phyloP scores from a whole-genome alignment of 1,140 invertebrate genomes.

The Meloidogyne exigua region DNA sequence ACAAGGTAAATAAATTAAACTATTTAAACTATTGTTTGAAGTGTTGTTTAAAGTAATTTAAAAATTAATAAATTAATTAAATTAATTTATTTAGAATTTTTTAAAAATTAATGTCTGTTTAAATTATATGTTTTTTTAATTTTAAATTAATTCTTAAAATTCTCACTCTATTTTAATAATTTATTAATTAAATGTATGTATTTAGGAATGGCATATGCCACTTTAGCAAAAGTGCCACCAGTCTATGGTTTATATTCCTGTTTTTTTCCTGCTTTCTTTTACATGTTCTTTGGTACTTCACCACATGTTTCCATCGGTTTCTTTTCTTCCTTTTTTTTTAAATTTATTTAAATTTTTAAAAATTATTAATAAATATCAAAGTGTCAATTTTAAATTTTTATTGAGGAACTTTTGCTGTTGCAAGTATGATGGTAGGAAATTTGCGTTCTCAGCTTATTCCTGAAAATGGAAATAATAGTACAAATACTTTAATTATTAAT shows the following conservation, averaged over 20 bases:
- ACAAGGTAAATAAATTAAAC: slow-evolving; percentile 51
- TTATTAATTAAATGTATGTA: neutral
- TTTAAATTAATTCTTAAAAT: too few relatives aligned
- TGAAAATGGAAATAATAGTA: slow-evolving; percentile 7
- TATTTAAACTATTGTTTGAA: too few relatives aligned
- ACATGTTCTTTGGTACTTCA: slow-evolving; percentile 67
- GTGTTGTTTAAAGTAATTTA: too few relatives aligned
- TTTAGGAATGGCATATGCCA: slow-evolving; percentile 66
- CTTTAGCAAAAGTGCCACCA: slow-evolving; percentile 64
- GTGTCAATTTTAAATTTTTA: neutral
- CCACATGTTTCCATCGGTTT: slow-evolving; percentile 66
- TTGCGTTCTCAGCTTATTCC: slow-evolving; percentile 33
- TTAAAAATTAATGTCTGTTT: too few relatives aligned
- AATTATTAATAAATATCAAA: too few relatives aligned
- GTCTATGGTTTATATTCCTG: slow-evolving; percentile 67
- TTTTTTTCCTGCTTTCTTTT: slow-evolving; percentile 66
- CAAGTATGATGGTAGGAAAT: slow-evolving; percentile 61
- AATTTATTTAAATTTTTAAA: slow-evolving; percentile 5
- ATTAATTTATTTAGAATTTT: too few relatives aligned
- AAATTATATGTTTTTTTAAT: too few relatives aligned
- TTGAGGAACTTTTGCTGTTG: slow-evolving; percentile 61
- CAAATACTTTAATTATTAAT: slow-evolving; percentile 19
- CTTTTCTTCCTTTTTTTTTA: neutral
- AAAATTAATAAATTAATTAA: too few relatives aligned
- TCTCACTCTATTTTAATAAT: too few relatives aligned